Percentiles rank a stretch among this genome's conserved stretches.
Conservation (phyloP, 2,797 vertebrate species). For the Syndactyla subalaris region DNA sequence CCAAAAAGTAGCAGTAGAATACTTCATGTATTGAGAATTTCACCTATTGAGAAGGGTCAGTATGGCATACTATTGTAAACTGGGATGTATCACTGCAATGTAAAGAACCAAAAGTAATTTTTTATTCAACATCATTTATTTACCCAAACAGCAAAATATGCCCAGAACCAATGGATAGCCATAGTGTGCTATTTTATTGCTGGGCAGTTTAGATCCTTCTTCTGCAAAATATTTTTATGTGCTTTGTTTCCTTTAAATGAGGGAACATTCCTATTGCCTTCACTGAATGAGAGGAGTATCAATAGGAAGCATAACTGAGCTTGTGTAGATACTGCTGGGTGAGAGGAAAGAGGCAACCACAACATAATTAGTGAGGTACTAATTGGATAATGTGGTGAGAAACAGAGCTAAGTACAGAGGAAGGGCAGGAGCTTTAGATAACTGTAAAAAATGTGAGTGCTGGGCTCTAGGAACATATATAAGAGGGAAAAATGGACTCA, state of each 20-base stretch:
- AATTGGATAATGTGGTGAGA: slow-evolving; percentile 40
- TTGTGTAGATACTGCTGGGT: background rate
- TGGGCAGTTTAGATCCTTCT: background rate
- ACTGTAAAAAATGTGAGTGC: background rate
- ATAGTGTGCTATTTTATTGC: fast-evolving
- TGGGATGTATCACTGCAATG: background rate
- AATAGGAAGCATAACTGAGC: background rate
- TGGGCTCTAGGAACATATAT: background rate
- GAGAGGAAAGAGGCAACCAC: background rate
- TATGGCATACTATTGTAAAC: background rate
- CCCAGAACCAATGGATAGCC: background rate
- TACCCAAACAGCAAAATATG: background rate
- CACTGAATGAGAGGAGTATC: background rate
- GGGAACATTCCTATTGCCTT: background rate
- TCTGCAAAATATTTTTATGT: background rate
- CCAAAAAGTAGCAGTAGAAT: background rate
- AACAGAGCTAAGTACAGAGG: slow-evolving; percentile 20
- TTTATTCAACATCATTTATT: background rate
- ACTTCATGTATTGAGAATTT: background rate
- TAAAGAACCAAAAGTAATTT: background rate
- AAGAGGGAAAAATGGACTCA: background rate
- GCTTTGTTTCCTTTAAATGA: background rate
- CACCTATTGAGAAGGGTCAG: background rate
- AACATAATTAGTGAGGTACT: slow-evolving; percentile 22
- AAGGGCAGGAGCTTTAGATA: background rate